These are phyloP conservation scores for Anhinga anhinga DNA, from an alignment of 2,113 vertebrate genomes.

Conservation along the genomic window DNA sequence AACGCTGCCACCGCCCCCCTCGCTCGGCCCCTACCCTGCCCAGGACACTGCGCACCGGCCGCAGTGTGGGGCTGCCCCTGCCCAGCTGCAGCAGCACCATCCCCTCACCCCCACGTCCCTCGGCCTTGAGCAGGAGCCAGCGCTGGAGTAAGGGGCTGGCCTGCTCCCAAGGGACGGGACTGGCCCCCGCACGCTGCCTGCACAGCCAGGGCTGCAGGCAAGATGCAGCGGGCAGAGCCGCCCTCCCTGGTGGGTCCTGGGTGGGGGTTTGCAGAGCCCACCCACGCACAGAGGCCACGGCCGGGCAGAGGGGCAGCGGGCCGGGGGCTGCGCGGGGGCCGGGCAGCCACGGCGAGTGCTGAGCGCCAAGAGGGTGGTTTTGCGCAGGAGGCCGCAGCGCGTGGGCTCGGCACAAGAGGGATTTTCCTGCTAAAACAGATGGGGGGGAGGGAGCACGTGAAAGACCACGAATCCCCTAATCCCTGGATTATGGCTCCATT, in stretches of 20 bases:
- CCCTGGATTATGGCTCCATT: conserved; percentile 66
- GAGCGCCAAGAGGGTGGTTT: neutral
- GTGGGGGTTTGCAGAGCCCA: neutral
- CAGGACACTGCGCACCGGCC: neutral
- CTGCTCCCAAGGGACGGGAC: neutral
- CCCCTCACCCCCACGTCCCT: neutral
- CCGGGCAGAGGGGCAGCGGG: neutral
- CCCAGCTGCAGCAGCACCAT: neutral
- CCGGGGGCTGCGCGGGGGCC: neutral
- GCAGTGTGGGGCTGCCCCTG: no score
- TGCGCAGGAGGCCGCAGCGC: neutral
- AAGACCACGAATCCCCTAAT: conserved; percentile 63
- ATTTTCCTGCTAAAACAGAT: conserved; percentile 54
- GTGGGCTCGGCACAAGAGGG: conserved; percentile 25
- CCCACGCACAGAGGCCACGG: accelerated
- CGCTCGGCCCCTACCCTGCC: accelerated
- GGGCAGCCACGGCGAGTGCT: neutral
- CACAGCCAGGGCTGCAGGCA: neutral
- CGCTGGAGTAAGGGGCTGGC: neutral
- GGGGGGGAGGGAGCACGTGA: conserved; percentile 57
- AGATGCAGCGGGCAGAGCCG: accelerated
- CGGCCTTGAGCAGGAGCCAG: neutral
- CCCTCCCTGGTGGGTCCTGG: accelerated
- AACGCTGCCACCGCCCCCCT: neutral
- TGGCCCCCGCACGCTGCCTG: neutral